A percentile compares a stretch with the other conserved stretches of the same genome.
Conservation (phyloP, 1,140 invertebrate species). For the Cydia strobilella region DNA sequence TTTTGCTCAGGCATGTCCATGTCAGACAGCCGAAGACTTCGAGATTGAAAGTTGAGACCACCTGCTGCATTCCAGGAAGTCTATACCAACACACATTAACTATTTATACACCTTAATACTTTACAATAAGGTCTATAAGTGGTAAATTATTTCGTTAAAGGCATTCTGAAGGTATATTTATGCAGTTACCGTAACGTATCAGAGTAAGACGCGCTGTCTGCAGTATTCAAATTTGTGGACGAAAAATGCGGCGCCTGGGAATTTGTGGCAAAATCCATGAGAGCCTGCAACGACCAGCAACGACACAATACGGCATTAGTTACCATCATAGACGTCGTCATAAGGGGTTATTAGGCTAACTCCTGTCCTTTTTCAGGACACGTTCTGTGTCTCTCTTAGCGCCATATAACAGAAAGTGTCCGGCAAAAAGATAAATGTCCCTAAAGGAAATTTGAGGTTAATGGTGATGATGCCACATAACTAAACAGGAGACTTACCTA, state of each 20-base stretch:
- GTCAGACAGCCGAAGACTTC: neutral
- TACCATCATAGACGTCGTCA: too few species aligned
- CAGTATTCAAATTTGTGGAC: slow-evolving; percentile 8
- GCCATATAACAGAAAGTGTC: too few species aligned
- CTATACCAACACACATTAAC: neutral
- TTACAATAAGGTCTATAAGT: neutral
- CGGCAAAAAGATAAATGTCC: too few species aligned
- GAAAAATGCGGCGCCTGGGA: slow-evolving; percentile 6
- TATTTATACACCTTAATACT: neutral
- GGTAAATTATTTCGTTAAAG: neutral
- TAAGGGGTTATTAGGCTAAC: too few species aligned
- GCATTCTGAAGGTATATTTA: neutral
- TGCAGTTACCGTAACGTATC: slow-evolving; percentile 18
- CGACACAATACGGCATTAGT: too few species aligned
- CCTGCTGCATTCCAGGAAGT: slow-evolving; percentile 25
- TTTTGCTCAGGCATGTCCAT: neutral
- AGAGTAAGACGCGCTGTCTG: slow-evolving; percentile 19
- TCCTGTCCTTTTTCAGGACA: too few species aligned
- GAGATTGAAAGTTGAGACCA: slow-evolving; percentile 26
- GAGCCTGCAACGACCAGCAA: neutral
- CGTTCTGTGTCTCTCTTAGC: too few species aligned
- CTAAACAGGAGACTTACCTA: too few species aligned
- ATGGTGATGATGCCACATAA: too few species aligned
- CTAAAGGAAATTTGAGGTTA: too few species aligned
- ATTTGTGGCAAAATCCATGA: neutral